Base-by-base conservation (phyloP, 2,888 invertebrate genomes). In the Odontocolon sp. region DNA sequence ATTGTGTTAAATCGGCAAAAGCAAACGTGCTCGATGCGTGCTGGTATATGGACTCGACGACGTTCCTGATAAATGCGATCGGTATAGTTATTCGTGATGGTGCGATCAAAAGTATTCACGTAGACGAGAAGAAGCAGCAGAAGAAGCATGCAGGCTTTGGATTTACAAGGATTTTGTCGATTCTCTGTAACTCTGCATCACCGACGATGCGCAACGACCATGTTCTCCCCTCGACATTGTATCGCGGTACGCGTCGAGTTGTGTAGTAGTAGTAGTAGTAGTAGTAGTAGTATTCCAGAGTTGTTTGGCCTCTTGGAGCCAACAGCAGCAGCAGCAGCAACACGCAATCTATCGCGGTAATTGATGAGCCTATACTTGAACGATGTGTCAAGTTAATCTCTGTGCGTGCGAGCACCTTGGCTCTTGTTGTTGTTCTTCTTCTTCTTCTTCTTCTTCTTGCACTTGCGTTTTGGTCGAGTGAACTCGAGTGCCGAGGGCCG, bases 361-460 rank as follows among this genome's bases (percentile, higher is more conserved):
- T 75, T 75, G 75, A 75, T 75, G 69, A 75, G 50, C 75, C 69
- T 59, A n/a, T n/a, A 40, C 64, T 59, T 42, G 75, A 75, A 75
- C 75, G 75, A 70, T 75, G 69, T 59, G 69, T 75, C 75, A 75
- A 75, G 64, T 63, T 75, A 75, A 75, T 70, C 75, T 69, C 75
- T 59, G 26, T 38, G 63, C 57, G 47, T 63, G 18, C 45, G 38
- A 47, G 45, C 69, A 64, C 63, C 64, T 42, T n/a, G n/a, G n/a
- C n/a, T n/a, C n/a, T n/a, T 64, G 57, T 52, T 69, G 16, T 23
- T 61, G 28, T 38, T 11, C 50, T 16, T 42, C 16, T 40, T 21
- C 14, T 56, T 36, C 42, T n/a, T 26, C 18, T 21, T 38, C 11
- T 31, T 26, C 6, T 23, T 16, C 23, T 8, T 21, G 11, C 33